These are phyloP conservation scores for Xestia xanthographa DNA, from an alignment of 2,888 invertebrate genomes.

Conservation along the genomic window DNA sequence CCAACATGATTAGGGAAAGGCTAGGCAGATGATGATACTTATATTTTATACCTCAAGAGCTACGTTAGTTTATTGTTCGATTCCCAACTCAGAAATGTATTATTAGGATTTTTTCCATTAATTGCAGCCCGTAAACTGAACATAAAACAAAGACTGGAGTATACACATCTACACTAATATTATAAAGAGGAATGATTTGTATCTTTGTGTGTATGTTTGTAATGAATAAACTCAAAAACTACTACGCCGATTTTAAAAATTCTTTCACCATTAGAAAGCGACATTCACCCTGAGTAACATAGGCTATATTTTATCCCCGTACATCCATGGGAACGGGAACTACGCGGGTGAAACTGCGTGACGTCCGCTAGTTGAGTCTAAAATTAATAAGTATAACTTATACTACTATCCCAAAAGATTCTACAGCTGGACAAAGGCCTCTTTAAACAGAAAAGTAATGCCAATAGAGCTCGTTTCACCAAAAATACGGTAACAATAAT, in stretches of 20 bases:
- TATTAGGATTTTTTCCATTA: background rate
- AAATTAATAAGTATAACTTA: background rate
- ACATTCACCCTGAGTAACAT: too few species aligned
- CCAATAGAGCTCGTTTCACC: constrained; percentile 8
- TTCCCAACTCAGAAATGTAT: too few species aligned
- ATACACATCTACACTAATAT: too few species aligned
- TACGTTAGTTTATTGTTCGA: background rate
- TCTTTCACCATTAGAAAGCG: too few species aligned
- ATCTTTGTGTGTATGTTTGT: too few species aligned
- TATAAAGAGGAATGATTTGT: too few species aligned
- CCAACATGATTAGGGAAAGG: background rate
- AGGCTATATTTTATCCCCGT: too few species aligned
- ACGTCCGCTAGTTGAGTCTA: too few species aligned
- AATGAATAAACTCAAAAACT: too few species aligned
- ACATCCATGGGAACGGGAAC: too few species aligned
- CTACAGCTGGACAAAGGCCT: background rate
- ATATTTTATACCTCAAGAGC: background rate
- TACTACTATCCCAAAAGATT: background rate
- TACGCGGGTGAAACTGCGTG: too few species aligned
- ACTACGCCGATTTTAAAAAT: too few species aligned
- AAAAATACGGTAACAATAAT: constrained; percentile 55
- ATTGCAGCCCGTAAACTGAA: background rate
- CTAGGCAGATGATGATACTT: background rate
- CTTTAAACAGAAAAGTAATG: constrained; percentile 17
- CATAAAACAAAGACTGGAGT: background rate